Evolutionary conservation across 2,888 invertebrate species (phyloP).

Genomic region (Antheraea yamamai): DNA sequence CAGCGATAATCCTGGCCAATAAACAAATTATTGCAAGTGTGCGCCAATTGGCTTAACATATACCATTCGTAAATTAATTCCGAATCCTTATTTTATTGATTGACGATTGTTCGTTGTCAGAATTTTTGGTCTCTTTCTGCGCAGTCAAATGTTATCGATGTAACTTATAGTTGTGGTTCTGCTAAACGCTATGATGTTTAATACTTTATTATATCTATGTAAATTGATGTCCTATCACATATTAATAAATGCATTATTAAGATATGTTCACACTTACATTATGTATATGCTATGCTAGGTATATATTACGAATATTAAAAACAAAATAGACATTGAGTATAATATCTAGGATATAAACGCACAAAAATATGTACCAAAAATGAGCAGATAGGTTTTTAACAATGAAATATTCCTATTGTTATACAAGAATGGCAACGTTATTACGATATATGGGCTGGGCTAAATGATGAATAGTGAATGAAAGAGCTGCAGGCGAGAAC

Average conservation of each 20-base stretch:
- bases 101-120: not conserved
- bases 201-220: not conserved
- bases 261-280: not conserved
- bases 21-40: not conserved
- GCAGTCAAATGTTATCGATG: not conserved
- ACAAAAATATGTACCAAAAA: not conserved
- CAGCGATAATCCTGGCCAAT: not conserved
- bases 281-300: not conserved
- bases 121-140: not conserved
- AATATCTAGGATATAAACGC: slow-evolving; percentile 4
- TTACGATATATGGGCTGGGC: slow-evolving; percentile 16
- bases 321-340: not conserved
- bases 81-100: not conserved
- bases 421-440: not conserved
- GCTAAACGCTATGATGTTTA: not conserved
- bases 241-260: not conserved
- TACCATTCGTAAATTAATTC: not conserved
- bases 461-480: slow-evolving; percentile 50
- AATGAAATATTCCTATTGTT: slow-evolving; percentile 8
- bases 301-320: not conserved
- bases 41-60: not conserved
- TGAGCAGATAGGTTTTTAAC: not conserved
- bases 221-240: not conserved
- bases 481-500: slow-evolving; percentile 39
- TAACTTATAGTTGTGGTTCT: not conserved